phyloP scores from a whole-genome alignment of 2,888 invertebrate species.

The Xylocampa areola region DNA sequence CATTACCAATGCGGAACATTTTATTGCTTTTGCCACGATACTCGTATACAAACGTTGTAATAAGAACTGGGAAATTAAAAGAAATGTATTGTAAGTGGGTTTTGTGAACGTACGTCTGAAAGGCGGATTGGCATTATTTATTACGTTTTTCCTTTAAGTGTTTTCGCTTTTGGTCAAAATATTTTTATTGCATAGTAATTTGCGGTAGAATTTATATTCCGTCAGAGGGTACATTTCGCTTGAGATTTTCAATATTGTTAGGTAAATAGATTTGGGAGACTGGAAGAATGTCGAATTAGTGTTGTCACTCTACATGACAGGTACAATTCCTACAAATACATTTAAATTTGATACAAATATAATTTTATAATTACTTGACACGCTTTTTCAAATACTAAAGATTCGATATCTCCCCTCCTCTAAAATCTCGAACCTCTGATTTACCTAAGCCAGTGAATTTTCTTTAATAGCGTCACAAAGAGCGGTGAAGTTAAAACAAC shows the following conservation, averaged over 20 bases:
- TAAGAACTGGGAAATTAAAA: slow-evolving; percentile 50
- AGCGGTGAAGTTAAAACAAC: slow-evolving; percentile 81
- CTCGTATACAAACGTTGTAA: slow-evolving; percentile 54
- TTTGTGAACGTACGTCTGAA: slow-evolving; percentile 30
- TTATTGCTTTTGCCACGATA: slow-evolving; percentile 66
- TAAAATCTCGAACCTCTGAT: slow-evolving; percentile 67
- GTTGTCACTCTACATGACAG: no score
- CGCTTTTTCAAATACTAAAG: slow-evolving; percentile 21
- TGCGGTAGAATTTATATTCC: neutral
- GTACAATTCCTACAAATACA: no score
- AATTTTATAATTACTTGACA: no score
- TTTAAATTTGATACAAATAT: no score
- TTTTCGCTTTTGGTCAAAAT: slow-evolving; percentile 25
- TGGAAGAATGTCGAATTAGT: no score
- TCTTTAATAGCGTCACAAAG: slow-evolving; percentile 80
- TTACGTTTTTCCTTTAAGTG: slow-evolving; percentile 33
- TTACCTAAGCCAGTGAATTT: slow-evolving; percentile 76
- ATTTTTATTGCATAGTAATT: slow-evolving; percentile 31
- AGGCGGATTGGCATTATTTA: slow-evolving; percentile 34
- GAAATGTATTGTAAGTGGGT: slow-evolving; percentile 51
- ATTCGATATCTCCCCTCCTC: slow-evolving; percentile 34
- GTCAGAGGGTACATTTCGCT: neutral
- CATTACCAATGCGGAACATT: slow-evolving; percentile 72
- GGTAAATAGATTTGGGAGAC: no score
- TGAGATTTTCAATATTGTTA: no score